A percentile compares a stretch with the other conserved stretches of the same genome.
Conservation (phyloP, 30 jellyfish, hydroid and myxozoan species). For the Cassiopea andromeda region DNA sequence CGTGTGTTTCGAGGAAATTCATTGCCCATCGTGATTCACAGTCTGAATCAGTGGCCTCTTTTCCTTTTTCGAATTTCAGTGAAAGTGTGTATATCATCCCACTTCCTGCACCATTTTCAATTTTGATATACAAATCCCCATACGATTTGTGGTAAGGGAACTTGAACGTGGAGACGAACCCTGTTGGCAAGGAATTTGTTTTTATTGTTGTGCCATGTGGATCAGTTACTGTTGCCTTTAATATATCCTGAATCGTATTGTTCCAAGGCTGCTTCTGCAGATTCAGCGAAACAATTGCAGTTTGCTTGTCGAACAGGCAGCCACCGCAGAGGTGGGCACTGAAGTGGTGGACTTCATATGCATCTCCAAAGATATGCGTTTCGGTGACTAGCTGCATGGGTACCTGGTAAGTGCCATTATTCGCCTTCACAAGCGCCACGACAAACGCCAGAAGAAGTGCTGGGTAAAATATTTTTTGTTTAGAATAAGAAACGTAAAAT, state of each 20-base stretch:
- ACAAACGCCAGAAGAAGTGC: not conserved
- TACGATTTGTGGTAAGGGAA: constrained; percentile 47
- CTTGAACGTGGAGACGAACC: constrained; percentile 4
- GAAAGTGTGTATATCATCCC: constrained; percentile 64
- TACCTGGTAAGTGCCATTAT: constrained; percentile 21
- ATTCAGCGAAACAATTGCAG: constrained; percentile 28
- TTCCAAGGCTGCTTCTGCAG: constrained; percentile 63
- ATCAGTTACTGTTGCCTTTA: constrained; percentile 26
- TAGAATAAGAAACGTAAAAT: too few relatives aligned
- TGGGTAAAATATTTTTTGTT: not conserved
- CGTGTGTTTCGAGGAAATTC: constrained; percentile 36
- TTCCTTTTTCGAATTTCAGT: constrained; percentile 33
- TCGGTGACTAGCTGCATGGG: constrained; percentile 54
- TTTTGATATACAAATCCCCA: constrained; percentile 51
- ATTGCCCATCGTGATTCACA: constrained; percentile 53
- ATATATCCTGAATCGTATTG: constrained; percentile 26
- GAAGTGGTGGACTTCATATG: constrained; percentile 44
- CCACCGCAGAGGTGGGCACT: constrained; percentile 68
- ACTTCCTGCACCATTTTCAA: constrained; percentile 55
- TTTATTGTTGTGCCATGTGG: constrained; percentile 38
- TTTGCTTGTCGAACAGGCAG: constrained; percentile 49
- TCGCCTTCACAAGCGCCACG: not conserved
- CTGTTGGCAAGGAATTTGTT: constrained; percentile 14
- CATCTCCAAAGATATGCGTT: constrained; percentile 47
- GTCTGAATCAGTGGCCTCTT: not conserved